A percentile compares a stretch with the other conserved stretches of the same genome.
Conservation (phyloP, 2,888 invertebrate genomes). For the Thera britannica region DNA sequence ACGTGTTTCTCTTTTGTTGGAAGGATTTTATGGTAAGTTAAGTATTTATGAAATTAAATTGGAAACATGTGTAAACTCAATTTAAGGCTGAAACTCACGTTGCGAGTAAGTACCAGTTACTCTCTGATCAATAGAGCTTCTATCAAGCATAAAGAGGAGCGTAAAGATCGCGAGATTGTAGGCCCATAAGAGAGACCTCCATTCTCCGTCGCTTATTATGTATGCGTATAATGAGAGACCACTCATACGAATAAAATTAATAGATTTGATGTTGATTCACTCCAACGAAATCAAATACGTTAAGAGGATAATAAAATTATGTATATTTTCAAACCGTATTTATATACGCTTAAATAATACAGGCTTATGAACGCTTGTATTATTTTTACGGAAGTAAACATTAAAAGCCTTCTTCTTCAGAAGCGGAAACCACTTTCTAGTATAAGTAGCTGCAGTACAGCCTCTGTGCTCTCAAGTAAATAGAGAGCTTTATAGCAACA, state of each 20-base stretch:
- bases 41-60: too few species aligned
- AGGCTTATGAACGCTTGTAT: neutral
- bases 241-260: neutral
- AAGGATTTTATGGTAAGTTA: neutral
- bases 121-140: too few species aligned
- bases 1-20: constrained; percentile 11
- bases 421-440: constrained; percentile 12
- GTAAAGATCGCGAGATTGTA: too few species aligned
- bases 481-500: too few species aligned
- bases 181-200: too few species aligned
- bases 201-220: too few species aligned
- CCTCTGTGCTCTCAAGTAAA: neutral
- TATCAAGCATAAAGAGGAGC: too few species aligned
- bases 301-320: neutral
- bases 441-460: constrained; percentile 10
- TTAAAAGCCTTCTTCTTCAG: constrained; percentile 1
- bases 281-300: neutral
- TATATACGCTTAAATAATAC: too few species aligned
- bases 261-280: neutral
- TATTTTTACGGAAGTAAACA: constrained; percentile 10
- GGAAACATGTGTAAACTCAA: too few species aligned
- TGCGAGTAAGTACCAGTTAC: too few species aligned
- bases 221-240: too few species aligned
- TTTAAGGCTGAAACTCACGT: too few species aligned
- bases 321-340: neutral